phyloP scores from a whole-genome alignment of 2,888 invertebrate genomes.

The Machimus rusticus region DNA sequence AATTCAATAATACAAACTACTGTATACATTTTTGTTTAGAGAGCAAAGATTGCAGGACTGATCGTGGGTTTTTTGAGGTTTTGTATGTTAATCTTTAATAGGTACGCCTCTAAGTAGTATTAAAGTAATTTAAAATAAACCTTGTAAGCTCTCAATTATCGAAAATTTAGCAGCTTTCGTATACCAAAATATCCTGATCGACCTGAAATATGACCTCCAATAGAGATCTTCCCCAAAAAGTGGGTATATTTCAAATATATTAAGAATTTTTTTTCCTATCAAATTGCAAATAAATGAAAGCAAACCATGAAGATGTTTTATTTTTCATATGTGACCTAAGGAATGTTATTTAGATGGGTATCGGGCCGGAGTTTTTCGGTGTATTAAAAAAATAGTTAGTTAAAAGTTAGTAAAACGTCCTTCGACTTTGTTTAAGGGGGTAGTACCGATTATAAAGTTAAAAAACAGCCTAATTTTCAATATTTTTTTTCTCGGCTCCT shows the following conservation, averaged over 20 bases:
- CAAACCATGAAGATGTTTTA: background rate
- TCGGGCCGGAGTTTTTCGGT: too few species aligned
- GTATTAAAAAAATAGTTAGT: too few species aligned
- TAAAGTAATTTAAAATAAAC: background rate
- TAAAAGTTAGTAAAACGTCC: too few species aligned
- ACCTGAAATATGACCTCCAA: background rate
- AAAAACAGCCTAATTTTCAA: too few species aligned
- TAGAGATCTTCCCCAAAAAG: background rate
- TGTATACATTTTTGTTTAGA: background rate
- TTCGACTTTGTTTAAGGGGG: too few species aligned
- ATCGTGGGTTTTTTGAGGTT: background rate
- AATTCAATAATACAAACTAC: background rate
- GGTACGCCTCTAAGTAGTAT: background rate
- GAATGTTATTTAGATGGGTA: too few species aligned
- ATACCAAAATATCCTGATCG: background rate
- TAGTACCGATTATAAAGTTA: too few species aligned
- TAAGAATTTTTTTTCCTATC: background rate
- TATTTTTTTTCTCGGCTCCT: too few species aligned
- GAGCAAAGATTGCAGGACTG: too few species aligned
- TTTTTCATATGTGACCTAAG: background rate
- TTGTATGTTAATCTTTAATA: too few species aligned
- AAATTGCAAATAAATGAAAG: background rate
- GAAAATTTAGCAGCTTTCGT: background rate
- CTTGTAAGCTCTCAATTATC: background rate
- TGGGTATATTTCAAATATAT: background rate